A percentile compares a stretch with the other conserved stretches of the same genome.
Evolutionary conservation across 2,113 vertebrate species (phyloP).

Genomic region (Neolamprologus toae): DNA sequence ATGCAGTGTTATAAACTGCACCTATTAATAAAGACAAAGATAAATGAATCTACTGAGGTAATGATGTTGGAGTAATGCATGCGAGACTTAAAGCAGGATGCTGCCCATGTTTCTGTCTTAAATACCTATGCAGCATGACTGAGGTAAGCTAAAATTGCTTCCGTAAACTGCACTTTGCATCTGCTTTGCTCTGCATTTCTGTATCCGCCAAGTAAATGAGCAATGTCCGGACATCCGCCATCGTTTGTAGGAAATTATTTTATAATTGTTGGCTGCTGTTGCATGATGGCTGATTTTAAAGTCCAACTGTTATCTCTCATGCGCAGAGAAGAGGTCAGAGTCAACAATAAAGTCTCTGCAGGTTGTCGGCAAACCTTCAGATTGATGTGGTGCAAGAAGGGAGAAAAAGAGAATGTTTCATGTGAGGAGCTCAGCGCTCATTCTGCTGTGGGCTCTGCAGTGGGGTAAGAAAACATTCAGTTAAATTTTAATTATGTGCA

Average conservation of each 20-base stretch:
- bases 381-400: not conserved
- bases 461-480: conserved; percentile 32
- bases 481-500: not conserved
- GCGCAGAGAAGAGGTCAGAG: not conserved
- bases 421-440: not conserved
- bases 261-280: not conserved
- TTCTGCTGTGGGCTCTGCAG: conserved; percentile 31
- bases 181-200: not conserved
- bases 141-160: not conserved
- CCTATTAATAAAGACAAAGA: not conserved
- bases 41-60: not conserved
- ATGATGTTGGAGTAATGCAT: not conserved
- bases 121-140: not conserved
- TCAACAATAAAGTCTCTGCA: not conserved
- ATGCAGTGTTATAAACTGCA: not conserved
- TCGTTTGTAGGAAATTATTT: not conserved
- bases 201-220: not conserved
- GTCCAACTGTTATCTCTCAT: conserved; percentile 64
- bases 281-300: conserved; percentile 57
- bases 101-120: not conserved
- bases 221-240: not conserved
- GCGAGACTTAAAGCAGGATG: not conserved
- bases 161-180: not conserved
- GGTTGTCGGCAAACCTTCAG: not conserved
- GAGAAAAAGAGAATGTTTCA: not conserved